These are phyloP conservation scores for Papio anubis DNA, from an alignment of 2,113 vertebrate genomes.

Conservation along the genomic window DNA sequence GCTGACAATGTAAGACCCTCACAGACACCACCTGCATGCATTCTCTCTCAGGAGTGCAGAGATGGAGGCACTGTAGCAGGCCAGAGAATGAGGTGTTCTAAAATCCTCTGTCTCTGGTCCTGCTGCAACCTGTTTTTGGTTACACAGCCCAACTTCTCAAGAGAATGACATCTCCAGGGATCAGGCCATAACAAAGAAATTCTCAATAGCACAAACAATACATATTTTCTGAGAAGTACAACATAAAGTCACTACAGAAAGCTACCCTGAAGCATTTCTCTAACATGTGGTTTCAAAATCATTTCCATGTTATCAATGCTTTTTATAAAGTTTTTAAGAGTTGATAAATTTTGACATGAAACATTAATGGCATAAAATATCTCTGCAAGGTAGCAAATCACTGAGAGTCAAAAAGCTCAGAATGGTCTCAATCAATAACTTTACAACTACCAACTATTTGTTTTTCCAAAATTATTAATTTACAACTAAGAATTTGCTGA, in stretches of 20 bases:
- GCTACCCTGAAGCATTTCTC: conserved; percentile 36
- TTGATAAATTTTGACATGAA: background rate
- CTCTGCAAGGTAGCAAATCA: background rate
- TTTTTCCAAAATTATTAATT: background rate
- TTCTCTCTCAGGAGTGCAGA: background rate
- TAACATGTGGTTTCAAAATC: conserved; percentile 30
- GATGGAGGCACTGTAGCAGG: background rate
- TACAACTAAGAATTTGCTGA: background rate
- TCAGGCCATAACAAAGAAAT: conserved; percentile 6
- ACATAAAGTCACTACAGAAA: conserved; percentile 49
- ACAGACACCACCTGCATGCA: background rate
- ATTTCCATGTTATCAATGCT: background rate
- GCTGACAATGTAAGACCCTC: background rate
- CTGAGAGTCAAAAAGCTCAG: background rate
- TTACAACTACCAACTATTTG: background rate
- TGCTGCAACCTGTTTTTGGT: conserved; percentile 57
- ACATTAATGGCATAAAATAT: background rate
- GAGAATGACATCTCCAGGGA: conserved; percentile 43
- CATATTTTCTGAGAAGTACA: conserved; percentile 28
- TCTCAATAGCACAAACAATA: conserved; percentile 4
- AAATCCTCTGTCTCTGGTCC: background rate
- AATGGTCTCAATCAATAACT: background rate
- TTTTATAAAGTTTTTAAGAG: background rate
- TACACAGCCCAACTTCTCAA: conserved; percentile 42
- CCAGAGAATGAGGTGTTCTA: background rate